A percentile compares a stretch with the other conserved stretches of the same genome.
These are phyloP conservation scores for Philaethria dido DNA, from an alignment of 2,888 invertebrate species.

Conservation along the genomic window DNA sequence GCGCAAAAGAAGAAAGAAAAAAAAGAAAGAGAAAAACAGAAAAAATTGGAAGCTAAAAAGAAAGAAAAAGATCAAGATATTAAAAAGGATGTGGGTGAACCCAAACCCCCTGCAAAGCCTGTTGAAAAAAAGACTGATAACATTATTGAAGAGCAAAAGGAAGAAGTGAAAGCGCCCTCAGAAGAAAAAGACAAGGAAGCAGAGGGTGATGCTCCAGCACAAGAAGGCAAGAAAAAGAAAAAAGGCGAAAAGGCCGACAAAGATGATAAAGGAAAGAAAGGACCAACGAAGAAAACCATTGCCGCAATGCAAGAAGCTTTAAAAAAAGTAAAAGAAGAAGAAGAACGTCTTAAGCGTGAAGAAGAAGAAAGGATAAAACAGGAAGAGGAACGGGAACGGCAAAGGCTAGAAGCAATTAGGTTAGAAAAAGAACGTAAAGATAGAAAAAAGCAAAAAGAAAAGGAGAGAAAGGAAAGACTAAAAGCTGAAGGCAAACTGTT, in stretches of 20 bases:
- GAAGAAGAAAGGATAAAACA: conserved; percentile 91
- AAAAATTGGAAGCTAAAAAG: conserved; percentile 88
- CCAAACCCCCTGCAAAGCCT: conserved; percentile 51
- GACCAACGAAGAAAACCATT: conserved; percentile 93
- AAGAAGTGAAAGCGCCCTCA: conserved; percentile 68
- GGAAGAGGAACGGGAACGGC: conserved; percentile 89
- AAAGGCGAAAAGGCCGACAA: conserved; percentile 79
- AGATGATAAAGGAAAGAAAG: conserved; percentile 85
- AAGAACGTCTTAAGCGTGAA: conserved; percentile 88
- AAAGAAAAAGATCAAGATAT: conserved; percentile 70
- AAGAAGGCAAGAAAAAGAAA: conserved; percentile 78
- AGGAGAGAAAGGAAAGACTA: conserved; percentile 94
- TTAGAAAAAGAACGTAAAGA: conserved; percentile 95
- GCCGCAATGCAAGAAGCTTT: conserved; percentile 96
- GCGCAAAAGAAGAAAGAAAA: conserved; percentile 96
- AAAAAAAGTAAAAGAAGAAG: conserved; percentile 94
- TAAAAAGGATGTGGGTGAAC: conserved; percentile 62
- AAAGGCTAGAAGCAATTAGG: conserved; percentile 88
- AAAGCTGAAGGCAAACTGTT: conserved; percentile 98
- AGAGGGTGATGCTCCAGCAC: conserved; percentile 61
- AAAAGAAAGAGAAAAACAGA: conserved; percentile 91
- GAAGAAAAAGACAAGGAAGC: conserved; percentile 67
- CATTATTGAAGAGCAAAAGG: conserved; percentile 60
- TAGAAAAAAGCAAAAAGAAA: conserved; percentile 95
- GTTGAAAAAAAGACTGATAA: conserved; percentile 56